Conservation (phyloP, 2,113 vertebrate genomes). For the Gulo gulo region DNA sequence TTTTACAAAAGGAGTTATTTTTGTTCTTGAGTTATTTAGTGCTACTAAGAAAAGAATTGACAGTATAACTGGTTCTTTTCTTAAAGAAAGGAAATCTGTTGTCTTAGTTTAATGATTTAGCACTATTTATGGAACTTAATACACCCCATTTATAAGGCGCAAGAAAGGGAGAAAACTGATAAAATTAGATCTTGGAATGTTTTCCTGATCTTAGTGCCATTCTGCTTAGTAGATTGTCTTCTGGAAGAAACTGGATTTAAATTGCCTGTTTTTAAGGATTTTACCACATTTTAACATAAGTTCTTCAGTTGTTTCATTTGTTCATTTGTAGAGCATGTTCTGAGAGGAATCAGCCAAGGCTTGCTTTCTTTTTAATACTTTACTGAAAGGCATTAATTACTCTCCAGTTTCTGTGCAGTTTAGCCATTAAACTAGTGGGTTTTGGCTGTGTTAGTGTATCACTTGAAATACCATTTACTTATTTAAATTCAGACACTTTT, state of each 20-base stretch:
- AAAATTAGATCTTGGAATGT: slow-evolving; percentile 64
- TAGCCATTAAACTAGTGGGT: background rate
- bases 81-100: slow-evolving; percentile 4
- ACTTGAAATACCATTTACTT: slow-evolving; percentile 37
- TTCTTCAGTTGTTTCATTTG: slow-evolving; percentile 8
- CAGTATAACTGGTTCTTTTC: background rate
- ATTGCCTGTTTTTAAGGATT: slow-evolving; percentile 41
- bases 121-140: slow-evolving; percentile 54
- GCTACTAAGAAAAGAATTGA: slow-evolving; percentile 51
- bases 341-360: background rate
- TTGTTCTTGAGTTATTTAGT: slow-evolving; percentile 21
- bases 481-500: background rate
- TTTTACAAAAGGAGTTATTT: slow-evolving; percentile 39
- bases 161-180: slow-evolving; percentile 13
- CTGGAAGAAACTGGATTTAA: slow-evolving; percentile 36
- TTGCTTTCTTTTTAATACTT: background rate
- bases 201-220: slow-evolving; percentile 32
- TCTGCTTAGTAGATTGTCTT: slow-evolving; percentile 36
- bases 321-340: background rate
- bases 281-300: background rate
- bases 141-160: slow-evolving; percentile 18
- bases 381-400: slow-evolving; percentile 17
- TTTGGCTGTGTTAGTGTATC: background rate
- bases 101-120: slow-evolving; percentile 47
- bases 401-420: background rate